Base-by-base conservation (phyloP, 2,888 invertebrate genomes). In the Timema cristinae region DNA sequence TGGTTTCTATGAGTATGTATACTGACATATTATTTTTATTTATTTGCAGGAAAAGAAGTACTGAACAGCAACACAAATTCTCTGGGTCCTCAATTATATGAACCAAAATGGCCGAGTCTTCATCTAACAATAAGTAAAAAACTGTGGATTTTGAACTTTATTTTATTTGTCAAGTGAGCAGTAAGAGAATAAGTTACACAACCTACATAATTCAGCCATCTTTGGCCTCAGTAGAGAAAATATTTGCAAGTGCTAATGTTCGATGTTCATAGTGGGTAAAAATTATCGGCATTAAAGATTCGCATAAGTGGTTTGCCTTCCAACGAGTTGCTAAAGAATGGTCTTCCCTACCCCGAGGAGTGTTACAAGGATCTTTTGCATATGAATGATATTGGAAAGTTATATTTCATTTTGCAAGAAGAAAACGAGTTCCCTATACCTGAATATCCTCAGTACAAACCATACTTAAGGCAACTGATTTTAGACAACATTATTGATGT, bases 201-300 rank as follows among this genome's bases (percentile, higher is more conserved):
- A 9, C 16, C 32, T 32, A 47, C n/a, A 48, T 63, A 11, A 11
- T 63, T 63, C 32, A 63, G 48, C 63, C 47, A 15, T 63, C 32
- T 63, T 63, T 63, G 63, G 47, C 63, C 13, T 63, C 63, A 7
- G 63, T 32, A 48, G 47, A 63, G 63, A 63, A 63, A 63, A 47
- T 63, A 47, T 16, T 63, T 47, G 7, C 63, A 63, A 47, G 9
- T 13, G 16, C 16, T 47, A 13, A 63, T 11, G 63, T 47, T 63
- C 63, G 47, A 63, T 63, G 63, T 63, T 63, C 10, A 47, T 4
- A 63, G 4, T 10, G 15, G 13, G 61, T 16, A 61, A 61, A 7
- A 61, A 61, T 15, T 61, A 32, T 61, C 16, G 8, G 61, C 61
- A 61, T 32, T 61, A 61, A 61, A 61, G 61, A 15, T 47, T 61